phyloP scores from a whole-genome alignment of 2,797 vertebrate genomes.

The Labroides dimidiatus region DNA sequence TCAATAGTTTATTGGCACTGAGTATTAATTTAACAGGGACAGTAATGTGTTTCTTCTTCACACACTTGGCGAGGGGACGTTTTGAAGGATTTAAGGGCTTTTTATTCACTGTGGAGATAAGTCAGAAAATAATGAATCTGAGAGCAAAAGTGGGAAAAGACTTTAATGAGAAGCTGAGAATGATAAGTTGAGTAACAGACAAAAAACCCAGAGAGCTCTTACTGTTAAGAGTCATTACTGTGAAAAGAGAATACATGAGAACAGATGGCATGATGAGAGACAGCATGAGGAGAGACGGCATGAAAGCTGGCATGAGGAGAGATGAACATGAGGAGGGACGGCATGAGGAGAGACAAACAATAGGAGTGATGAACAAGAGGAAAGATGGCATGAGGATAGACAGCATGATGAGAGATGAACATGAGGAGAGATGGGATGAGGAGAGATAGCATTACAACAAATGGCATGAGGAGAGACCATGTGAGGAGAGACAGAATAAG shows the following conservation, averaged over 20 bases:
- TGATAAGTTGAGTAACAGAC: constrained; percentile 76
- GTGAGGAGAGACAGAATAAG: too few relatives aligned
- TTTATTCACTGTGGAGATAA: constrained; percentile 82
- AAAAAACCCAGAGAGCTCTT: constrained; percentile 68
- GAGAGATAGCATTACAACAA: too few relatives aligned
- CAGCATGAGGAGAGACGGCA: background rate
- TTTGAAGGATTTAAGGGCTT: constrained; percentile 73
- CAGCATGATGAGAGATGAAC: too few relatives aligned
- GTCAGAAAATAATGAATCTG: constrained; percentile 81
- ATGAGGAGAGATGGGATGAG: too few relatives aligned
- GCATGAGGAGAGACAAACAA: too few relatives aligned
- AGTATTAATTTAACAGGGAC: constrained; percentile 79
- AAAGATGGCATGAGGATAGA: too few relatives aligned
- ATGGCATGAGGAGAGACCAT: too few relatives aligned
- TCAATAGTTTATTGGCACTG: constrained; percentile 77
- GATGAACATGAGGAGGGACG: too few relatives aligned
- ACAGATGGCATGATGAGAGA: constrained; percentile 43
- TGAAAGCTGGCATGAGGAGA: too few relatives aligned
- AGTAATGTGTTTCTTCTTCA: constrained; percentile 66
- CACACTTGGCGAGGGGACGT: constrained; percentile 69
- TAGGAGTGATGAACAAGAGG: too few relatives aligned
- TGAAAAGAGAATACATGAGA: too few relatives aligned
- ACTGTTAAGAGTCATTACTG: constrained; percentile 73
- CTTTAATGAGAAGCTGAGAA: constrained; percentile 78
- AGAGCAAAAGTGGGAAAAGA: constrained; percentile 73